A percentile compares a stretch with the other conserved stretches of the same genome.
Evolutionary conservation across 2,888 invertebrate genomes (phyloP).

Genomic region (Thalpophila matura): DNA sequence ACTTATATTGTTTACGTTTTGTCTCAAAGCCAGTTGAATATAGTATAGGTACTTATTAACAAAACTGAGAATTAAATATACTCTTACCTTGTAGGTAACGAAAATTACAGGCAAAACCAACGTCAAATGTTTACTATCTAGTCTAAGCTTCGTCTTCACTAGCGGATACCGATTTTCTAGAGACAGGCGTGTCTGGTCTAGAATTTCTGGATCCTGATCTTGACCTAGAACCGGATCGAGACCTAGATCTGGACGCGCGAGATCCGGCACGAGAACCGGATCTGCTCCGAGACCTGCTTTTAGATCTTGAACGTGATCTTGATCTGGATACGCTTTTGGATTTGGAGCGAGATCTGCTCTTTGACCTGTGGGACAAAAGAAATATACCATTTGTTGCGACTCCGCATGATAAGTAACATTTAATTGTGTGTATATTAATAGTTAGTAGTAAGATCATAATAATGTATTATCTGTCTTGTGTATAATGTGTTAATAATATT

Average conservation of each 20-base stretch:
- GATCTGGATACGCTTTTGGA: slow-evolving; percentile 72
- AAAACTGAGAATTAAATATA: slow-evolving; percentile 25
- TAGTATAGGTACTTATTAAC: slow-evolving; percentile 21
- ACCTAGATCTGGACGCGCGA: slow-evolving; percentile 82
- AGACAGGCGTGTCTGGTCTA: slow-evolving; percentile 89
- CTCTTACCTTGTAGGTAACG: slow-evolving; percentile 49
- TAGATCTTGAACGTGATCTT: slow-evolving; percentile 74
- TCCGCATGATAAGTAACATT: too few relatives aligned
- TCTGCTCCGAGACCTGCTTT: slow-evolving; percentile 57
- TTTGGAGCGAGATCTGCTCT: slow-evolving; percentile 66
- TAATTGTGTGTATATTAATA: too few relatives aligned
- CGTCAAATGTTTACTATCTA: slow-evolving; percentile 61
- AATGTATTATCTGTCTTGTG: too few relatives aligned
- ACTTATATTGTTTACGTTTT: too few relatives aligned
- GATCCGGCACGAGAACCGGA: slow-evolving; percentile 78
- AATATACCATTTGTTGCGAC: too few relatives aligned
- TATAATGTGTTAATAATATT: too few relatives aligned
- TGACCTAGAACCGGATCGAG: slow-evolving; percentile 79
- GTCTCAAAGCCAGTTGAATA: too few relatives aligned
- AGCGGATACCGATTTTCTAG: slow-evolving; percentile 91
- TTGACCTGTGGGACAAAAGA: slow-evolving; percentile 67
- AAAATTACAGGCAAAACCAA: slow-evolving; percentile 46
- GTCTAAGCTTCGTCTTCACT: slow-evolving; percentile 89
- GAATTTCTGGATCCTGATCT: slow-evolving; percentile 85
- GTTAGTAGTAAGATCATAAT: too few relatives aligned